Percentiles rank a stretch among this genome's conserved stretches.
These are phyloP conservation scores for Antheraea mylitta DNA, from an alignment of 1,140 invertebrate species.

Conservation along the genomic window DNA sequence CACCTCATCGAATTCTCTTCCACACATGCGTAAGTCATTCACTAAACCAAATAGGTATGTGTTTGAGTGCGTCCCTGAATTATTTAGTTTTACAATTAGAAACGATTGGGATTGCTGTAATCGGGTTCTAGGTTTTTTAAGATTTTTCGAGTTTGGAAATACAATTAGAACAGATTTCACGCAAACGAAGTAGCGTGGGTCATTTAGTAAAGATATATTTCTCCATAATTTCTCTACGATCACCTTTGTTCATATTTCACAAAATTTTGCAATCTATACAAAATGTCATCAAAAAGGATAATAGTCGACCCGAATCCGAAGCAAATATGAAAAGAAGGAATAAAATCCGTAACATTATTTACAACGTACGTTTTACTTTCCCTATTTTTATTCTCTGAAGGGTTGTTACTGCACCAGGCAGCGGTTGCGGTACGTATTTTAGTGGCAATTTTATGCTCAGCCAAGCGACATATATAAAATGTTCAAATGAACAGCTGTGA, in stretches of 20 bases:
- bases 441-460: constrained; percentile 2
- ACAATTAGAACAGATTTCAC: too few species aligned
- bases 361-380: not conserved
- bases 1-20: too few species aligned
- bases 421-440: not conserved
- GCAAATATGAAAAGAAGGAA: not conserved
- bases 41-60: too few species aligned
- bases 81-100: too few species aligned
- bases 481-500: constrained; percentile 1
- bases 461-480: constrained; percentile 1
- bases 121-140: too few species aligned
- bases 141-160: too few species aligned
- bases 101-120: too few species aligned
- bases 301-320: not conserved
- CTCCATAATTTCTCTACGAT: not conserved
- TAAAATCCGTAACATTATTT: not conserved
- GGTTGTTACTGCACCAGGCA: constrained; percentile 1
- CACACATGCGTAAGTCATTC: too few species aligned
- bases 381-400: constrained; percentile 3
- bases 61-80: too few species aligned
- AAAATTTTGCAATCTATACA: not conserved
- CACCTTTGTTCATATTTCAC: not conserved
- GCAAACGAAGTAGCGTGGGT: too few species aligned
- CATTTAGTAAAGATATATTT: too few species aligned
- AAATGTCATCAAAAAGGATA: constrained; percentile 1